Conservation (phyloP, 2,888 invertebrate genomes). For the Tiphia femorata region DNA sequence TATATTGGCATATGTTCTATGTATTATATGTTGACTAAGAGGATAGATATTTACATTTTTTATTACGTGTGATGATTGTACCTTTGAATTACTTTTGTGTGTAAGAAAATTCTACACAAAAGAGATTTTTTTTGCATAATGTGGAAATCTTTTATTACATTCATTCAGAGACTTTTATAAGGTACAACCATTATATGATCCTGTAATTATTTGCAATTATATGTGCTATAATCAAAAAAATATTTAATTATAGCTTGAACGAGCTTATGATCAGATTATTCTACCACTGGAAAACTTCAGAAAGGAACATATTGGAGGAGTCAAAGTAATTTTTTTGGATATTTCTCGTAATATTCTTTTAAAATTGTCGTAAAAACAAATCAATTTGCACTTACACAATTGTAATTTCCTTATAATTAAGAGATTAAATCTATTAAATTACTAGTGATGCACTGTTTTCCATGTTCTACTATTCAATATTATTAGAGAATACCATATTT, state of each 20-base stretch:
- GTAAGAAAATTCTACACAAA: too few relatives aligned
- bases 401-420: neutral
- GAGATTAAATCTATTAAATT: neutral
- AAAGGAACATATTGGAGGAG: slow-evolving; percentile 94
- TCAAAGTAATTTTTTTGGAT: slow-evolving; percentile 77
- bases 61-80: too few relatives aligned
- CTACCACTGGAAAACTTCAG: slow-evolving; percentile 93
- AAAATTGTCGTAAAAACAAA: too few relatives aligned
- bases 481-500: neutral
- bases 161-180: too few relatives aligned
- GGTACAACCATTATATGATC: too few relatives aligned
- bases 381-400: neutral
- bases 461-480: neutral
- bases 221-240: neutral
- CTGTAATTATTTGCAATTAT: too few relatives aligned
- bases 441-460: neutral
- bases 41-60: too few relatives aligned
- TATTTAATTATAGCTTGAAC: slow-evolving; percentile 80
- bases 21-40: too few relatives aligned
- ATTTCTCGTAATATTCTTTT: slow-evolving; percentile 26
- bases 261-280: slow-evolving; percentile 93
- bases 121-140: too few relatives aligned
- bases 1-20: too few relatives aligned
- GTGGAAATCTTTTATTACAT: neutral
- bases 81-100: too few relatives aligned